A percentile compares a stretch with the other conserved stretches of the same genome.
Conservation (phyloP, 2,888 invertebrate genomes). For the Synanthedon andrenaeformis region DNA sequence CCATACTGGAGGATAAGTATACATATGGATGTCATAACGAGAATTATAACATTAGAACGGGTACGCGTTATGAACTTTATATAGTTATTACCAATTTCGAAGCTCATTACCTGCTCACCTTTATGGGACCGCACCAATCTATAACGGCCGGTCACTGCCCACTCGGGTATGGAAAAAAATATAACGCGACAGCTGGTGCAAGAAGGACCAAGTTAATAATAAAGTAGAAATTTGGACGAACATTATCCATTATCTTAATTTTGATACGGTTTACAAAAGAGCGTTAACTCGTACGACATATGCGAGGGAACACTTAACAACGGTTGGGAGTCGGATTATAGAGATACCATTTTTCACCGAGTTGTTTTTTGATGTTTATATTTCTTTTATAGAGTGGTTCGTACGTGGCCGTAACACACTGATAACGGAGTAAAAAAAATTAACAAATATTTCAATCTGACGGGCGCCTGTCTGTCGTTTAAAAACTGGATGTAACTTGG, state of each 20-base stretch:
- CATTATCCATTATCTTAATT: constrained; percentile 67
- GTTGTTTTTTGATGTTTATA: constrained; percentile 9
- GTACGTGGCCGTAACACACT: constrained; percentile 3
- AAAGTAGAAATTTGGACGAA: constrained; percentile 56
- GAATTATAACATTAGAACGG: constrained; percentile 34
- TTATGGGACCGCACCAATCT: constrained; percentile 51
- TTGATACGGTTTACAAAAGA: constrained; percentile 64
- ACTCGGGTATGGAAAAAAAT: constrained; percentile 30
- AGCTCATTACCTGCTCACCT: constrained; percentile 53
- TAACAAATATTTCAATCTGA: constrained; percentile 2
- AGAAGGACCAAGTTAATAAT: constrained; percentile 42
- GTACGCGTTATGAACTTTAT: constrained; percentile 40
- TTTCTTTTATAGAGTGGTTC: constrained; percentile 7
- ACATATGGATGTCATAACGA: constrained; percentile 34
- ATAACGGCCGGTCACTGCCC: constrained; percentile 50
- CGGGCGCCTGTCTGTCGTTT: background rate
- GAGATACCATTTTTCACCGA: constrained; percentile 10
- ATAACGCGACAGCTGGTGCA: constrained; percentile 53
- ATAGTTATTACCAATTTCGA: constrained; percentile 60
- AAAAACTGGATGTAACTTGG: background rate
- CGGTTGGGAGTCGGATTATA: constrained; percentile 26
- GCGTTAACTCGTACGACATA: constrained; percentile 58
- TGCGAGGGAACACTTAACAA: constrained; percentile 33
- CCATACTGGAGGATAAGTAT: too few species aligned
- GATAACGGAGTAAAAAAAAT: constrained; percentile 4